Conservation (phyloP, 2,797 vertebrate species). For the Gastrophryne carolinensis region DNA sequence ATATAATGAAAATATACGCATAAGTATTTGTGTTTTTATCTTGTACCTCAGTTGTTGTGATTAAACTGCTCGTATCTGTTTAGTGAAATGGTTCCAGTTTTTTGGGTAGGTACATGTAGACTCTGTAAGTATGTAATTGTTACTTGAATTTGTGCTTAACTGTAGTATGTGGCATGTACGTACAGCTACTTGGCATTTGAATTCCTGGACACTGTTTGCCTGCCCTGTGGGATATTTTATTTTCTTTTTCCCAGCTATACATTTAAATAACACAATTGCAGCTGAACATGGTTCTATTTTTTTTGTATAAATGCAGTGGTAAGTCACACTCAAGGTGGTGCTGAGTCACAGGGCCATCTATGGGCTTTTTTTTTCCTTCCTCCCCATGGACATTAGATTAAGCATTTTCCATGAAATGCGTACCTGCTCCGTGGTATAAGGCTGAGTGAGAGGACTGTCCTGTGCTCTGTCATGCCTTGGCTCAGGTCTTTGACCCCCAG, state of each 20-base stretch:
- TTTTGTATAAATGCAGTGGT: conserved; percentile 73
- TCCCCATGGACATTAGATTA: neutral
- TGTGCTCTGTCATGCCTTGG: no score
- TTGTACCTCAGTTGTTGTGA: conserved; percentile 89
- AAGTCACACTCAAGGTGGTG: conserved; percentile 88
- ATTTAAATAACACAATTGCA: conserved; percentile 70
- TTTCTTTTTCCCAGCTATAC: conserved; percentile 43
- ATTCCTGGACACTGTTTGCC: conserved; percentile 89
- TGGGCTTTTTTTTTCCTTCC: conserved; percentile 62
- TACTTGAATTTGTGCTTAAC: conserved; percentile 98
- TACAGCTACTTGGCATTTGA: conserved; percentile 78
- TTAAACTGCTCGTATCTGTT: conserved; percentile 93
- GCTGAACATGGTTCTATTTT: conserved; percentile 78
- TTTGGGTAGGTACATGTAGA: conserved; percentile 92
- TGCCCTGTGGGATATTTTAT: conserved; percentile 77
- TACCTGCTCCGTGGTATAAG: no score
- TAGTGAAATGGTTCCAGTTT: conserved; percentile 90
- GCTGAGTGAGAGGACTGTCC: no score
- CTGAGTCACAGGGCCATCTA: conserved; percentile 89
- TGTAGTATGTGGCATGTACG: conserved; percentile 94
- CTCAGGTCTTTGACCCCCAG: no score
- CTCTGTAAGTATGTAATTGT: conserved; percentile 96
- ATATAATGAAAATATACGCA: conserved; percentile 78
- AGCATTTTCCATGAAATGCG: no score
- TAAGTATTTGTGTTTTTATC: conserved; percentile 88